Conservation (phyloP, 1,140 invertebrate species). For the Steinernema khuongi region DNA sequence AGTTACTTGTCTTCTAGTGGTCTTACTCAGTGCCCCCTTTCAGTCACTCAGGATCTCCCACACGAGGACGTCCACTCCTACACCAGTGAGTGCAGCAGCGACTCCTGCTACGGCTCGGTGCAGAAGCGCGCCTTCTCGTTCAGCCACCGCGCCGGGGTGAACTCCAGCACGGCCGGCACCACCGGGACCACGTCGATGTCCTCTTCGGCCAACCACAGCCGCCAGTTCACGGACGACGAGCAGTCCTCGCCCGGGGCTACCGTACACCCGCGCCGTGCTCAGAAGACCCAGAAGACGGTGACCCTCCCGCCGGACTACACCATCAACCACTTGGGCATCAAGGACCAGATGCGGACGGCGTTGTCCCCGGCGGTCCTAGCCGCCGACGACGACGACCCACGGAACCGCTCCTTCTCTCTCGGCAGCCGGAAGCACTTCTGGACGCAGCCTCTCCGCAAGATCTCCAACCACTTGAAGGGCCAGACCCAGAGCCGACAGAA, state of each 20-base stretch:
- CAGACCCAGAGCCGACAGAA: not conserved
- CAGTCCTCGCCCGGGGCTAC: slow-evolving; percentile 2
- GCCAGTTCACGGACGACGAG: slow-evolving; percentile 9
- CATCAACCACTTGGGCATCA: not conserved
- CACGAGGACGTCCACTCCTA: slow-evolving; percentile 1
- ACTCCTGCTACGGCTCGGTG: not conserved
- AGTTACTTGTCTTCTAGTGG: not conserved
- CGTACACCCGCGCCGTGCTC: not conserved
- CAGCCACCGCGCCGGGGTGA: not conserved
- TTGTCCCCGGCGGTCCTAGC: not conserved
- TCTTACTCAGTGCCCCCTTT: not conserved
- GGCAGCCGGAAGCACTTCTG: not conserved
- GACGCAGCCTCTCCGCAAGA: not conserved
- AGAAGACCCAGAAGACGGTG: not conserved
- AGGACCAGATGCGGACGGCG: not conserved
- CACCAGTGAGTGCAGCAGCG: not conserved
- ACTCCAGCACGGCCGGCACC: not conserved
- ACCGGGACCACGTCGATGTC: not conserved
- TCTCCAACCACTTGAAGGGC: not conserved
- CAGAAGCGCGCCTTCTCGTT: not conserved
- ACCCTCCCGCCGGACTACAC: not conserved
- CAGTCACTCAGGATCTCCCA: not conserved
- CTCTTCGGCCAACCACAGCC: not conserved
- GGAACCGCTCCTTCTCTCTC: not conserved
- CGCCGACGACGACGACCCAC: not conserved